These are phyloP conservation scores for Sander vitreus DNA, from an alignment of 2,113 vertebrate species.

Conservation along the genomic window DNA sequence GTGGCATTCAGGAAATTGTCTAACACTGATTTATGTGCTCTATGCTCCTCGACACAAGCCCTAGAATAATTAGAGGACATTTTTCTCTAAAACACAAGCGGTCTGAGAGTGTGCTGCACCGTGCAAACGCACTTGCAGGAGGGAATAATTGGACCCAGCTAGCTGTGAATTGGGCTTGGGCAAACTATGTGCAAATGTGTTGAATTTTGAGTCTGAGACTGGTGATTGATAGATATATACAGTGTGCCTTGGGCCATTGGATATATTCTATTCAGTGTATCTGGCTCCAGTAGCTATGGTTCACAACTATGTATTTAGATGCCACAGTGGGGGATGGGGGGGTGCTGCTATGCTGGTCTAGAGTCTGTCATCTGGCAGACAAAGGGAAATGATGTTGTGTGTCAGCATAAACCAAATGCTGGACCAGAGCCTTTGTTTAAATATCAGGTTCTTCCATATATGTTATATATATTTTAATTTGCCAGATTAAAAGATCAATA, in stretches of 20 bases:
- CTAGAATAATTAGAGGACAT: conserved; percentile 57
- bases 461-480: background rate
- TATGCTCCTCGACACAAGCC: conserved; percentile 5
- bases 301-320: background rate
- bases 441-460: background rate
- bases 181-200: conserved; percentile 41
- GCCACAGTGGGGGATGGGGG: background rate
- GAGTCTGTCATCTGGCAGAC: background rate
- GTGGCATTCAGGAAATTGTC: conserved; percentile 45
- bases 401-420: background rate
- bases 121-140: conserved; percentile 3
- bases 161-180: conserved; percentile 22
- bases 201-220: conserved; percentile 44
- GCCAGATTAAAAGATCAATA: background rate
- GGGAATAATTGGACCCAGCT: conserved; percentile 38
- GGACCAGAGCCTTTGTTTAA: background rate
- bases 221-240: conserved; percentile 47
- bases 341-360: background rate
- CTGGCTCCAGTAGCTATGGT: conserved; percentile 23
- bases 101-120: conserved; percentile 18
- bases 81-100: conserved; percentile 35
- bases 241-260: background rate
- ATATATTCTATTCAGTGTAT: conserved; percentile 20
- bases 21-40: conserved; percentile 46
- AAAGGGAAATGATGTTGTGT: background rate